These are phyloP conservation scores for Virgularia gustaviana DNA, from an alignment of 92 coral and sea anemone genomes.

Conservation along the genomic window DNA sequence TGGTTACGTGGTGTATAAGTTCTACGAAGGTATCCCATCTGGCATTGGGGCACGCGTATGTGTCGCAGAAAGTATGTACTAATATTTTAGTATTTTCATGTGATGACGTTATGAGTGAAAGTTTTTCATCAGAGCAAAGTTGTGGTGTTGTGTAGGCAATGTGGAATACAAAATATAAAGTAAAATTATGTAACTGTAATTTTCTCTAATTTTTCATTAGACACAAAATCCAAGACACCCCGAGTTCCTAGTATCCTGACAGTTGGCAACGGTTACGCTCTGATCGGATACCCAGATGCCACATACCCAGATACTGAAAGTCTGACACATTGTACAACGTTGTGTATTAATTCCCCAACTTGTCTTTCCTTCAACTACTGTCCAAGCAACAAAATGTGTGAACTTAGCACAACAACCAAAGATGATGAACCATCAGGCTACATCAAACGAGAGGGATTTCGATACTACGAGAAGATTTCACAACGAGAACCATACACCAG, in stretches of 20 bases:
- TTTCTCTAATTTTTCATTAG: too few species aligned
- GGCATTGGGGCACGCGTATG: background rate
- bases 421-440: background rate
- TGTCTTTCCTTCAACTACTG: background rate
- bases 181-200: too few species aligned
- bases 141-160: too few species aligned
- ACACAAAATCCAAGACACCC: too few species aligned
- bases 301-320: background rate
- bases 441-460: background rate
- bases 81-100: too few species aligned
- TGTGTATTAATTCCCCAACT: background rate
- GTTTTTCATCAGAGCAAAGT: too few species aligned
- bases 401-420: background rate
- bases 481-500: too few species aligned
- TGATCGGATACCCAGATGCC: background rate
- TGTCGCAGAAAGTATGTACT: background rate
- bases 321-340: background rate
- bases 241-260: background rate
- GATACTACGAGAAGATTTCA: background rate
- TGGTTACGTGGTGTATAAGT: background rate
- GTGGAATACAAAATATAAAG: too few species aligned
- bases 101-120: too few species aligned
- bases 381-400: background rate
- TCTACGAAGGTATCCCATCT: constrained; percentile 1
- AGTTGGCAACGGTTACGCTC: background rate